A percentile compares a stretch with the other conserved stretches of the same genome.
phyloP scores from a whole-genome alignment of 1,140 invertebrate genomes.

The Pogonomyrmex californicus region DNA sequence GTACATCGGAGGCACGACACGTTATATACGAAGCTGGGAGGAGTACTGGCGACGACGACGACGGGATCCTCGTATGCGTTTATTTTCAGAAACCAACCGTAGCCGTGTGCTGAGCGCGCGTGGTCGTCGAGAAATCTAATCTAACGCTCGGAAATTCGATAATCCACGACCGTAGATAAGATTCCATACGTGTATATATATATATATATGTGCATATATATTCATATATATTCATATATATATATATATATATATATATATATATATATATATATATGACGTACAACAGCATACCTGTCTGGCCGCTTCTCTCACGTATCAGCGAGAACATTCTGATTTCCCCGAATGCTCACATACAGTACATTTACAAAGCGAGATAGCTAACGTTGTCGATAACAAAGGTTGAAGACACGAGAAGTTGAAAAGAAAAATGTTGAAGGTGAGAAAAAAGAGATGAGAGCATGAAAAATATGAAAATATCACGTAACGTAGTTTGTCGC shows the following conservation, averaged over 20 bases:
- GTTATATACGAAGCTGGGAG: slow-evolving; percentile 32
- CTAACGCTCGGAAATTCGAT: slow-evolving; percentile 69
- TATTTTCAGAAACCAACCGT: slow-evolving; percentile 71
- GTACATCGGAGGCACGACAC: slow-evolving; percentile 44
- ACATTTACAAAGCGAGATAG: neutral
- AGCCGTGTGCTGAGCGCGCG: slow-evolving; percentile 3
- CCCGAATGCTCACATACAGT: neutral
- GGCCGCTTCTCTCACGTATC: slow-evolving; percentile 12
- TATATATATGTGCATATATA: neutral
- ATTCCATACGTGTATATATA: slow-evolving; percentile 39
- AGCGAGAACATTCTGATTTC: slow-evolving; percentile 30
- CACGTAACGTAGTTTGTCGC: neutral
- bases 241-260: neutral
- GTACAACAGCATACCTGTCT: neutral
- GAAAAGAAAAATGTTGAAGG: neutral
- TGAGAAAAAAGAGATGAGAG: neutral
- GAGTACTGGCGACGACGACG: slow-evolving; percentile 66
- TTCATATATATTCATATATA: too few relatives aligned
- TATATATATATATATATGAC: neutral
- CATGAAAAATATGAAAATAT: neutral
- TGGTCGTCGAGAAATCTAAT: slow-evolving; percentile 73
- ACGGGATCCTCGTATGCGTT: slow-evolving; percentile 66
- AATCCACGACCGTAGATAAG: slow-evolving; percentile 71
- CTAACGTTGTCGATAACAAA: slow-evolving; percentile 13
- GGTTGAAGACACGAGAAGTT: neutral